Conservation (phyloP, 2,797 vertebrate genomes). For the Numenius phaeopus region DNA sequence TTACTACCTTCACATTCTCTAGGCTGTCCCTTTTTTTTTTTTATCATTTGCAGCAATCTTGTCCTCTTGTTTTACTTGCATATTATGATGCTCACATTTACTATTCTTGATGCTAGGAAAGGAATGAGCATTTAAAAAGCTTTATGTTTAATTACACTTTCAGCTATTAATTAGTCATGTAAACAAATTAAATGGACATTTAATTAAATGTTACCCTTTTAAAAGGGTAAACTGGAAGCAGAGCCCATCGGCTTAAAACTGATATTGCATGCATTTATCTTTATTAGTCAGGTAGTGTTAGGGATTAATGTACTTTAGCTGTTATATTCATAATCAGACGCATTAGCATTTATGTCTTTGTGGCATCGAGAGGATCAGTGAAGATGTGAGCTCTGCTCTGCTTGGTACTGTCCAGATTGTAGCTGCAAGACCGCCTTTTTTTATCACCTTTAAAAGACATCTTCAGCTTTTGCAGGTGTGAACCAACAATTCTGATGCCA, state of each 20-base stretch:
- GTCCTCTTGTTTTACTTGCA: neutral
- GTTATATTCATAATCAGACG: slow-evolving; percentile 8
- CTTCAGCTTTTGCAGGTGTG: neutral
- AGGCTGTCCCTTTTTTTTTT: neutral
- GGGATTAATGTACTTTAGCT: slow-evolving; percentile 9
- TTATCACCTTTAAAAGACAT: neutral
- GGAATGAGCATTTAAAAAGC: slow-evolving; percentile 19
- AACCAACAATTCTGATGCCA: neutral
- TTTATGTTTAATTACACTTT: slow-evolving; percentile 18
- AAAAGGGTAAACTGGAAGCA: neutral
- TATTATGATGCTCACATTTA: neutral
- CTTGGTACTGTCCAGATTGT: neutral
- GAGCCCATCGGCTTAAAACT: neutral
- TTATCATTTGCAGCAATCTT: neutral
- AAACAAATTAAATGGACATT: slow-evolving; percentile 33
- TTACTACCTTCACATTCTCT: neutral
- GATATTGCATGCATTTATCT: neutral
- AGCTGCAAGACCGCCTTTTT: neutral
- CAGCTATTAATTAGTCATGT: slow-evolving; percentile 14
- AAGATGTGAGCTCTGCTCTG: neutral
- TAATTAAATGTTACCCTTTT: slow-evolving; percentile 32
- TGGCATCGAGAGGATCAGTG: neutral
- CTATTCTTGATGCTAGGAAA: neutral
- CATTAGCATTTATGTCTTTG: neutral
- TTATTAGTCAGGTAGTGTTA: slow-evolving; percentile 33